Conservation (phyloP, 2,113 vertebrate species). For the Phyllopteryx taeniolatus region DNA sequence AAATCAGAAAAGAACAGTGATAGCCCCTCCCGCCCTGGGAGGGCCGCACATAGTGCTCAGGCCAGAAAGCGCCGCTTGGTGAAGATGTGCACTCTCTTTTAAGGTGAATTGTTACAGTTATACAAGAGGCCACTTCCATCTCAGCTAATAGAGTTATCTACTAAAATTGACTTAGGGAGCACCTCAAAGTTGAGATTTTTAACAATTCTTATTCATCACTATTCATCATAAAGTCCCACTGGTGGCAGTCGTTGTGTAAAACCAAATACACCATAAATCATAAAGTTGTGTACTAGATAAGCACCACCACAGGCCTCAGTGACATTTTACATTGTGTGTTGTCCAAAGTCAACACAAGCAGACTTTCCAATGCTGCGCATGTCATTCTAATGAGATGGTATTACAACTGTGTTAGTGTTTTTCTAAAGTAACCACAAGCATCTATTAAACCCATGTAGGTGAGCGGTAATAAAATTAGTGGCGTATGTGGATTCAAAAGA, state of each 20-base stretch:
- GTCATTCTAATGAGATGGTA: too few species aligned
- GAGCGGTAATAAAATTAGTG: too few species aligned
- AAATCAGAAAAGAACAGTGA: background rate
- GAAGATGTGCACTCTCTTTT: background rate
- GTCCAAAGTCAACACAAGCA: background rate
- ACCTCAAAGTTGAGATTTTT: background rate
- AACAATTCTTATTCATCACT: background rate
- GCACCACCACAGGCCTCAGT: background rate
- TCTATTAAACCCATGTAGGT: too few species aligned
- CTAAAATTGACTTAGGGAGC: background rate
- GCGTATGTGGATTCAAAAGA: too few species aligned
- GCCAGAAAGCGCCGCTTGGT: background rate
- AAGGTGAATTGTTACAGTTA: background rate
- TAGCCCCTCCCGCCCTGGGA: too few species aligned
- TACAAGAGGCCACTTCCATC: background rate
- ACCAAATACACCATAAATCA: background rate
- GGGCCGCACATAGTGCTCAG: too few species aligned
- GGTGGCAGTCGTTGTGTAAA: background rate
- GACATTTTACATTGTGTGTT: too few species aligned
- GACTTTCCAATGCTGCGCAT: background rate
- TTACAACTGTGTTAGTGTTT: background rate
- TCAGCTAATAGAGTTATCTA: background rate
- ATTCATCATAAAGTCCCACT: background rate
- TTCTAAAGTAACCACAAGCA: too few species aligned
- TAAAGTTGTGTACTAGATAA: background rate